Percentiles rank a stretch among this genome's conserved stretches.
These are phyloP conservation scores for Megathymus violae DNA, from an alignment of 1,140 invertebrate species.

Conservation along the genomic window DNA sequence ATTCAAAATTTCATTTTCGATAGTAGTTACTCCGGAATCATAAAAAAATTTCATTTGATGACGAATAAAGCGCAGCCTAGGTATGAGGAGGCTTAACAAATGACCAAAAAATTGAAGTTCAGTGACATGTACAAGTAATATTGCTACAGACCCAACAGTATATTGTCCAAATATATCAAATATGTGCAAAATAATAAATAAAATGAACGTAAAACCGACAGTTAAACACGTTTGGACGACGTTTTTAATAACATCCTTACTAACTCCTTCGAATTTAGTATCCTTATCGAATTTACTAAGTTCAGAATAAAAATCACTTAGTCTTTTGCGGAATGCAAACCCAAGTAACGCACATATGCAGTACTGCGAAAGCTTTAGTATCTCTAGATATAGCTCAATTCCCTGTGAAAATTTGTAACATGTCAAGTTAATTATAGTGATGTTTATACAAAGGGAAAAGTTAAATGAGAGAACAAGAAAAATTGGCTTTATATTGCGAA, in stretches of 20 bases:
- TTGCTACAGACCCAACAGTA: neutral
- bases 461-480: constrained; percentile 13
- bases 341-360: constrained; percentile 12
- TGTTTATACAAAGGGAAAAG: constrained; percentile 10
- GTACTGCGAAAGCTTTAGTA: constrained; percentile 27
- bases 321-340: constrained; percentile 16
- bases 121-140: constrained; percentile 2
- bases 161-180: neutral
- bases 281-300: constrained; percentile 33
- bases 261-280: constrained; percentile 9
- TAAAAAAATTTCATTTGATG: constrained; percentile 13
- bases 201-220: neutral
- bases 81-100: constrained; percentile 28
- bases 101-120: constrained; percentile 34
- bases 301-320: constrained; percentile 24
- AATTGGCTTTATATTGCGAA: constrained; percentile 17
- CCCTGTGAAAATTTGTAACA: constrained; percentile 1
- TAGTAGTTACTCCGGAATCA: neutral
- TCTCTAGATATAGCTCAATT: neutral
- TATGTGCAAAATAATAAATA: neutral
- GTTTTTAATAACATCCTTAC: constrained; percentile 15
- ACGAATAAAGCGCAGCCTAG: constrained; percentile 21
- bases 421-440: constrained; percentile 14
- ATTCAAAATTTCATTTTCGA: constrained; percentile 17
- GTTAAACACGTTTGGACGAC: constrained; percentile 13